Percentiles rank a stretch among this genome's conserved stretches.
These are phyloP conservation scores for Temnothorax nylanderi DNA, from an alignment of 1,140 invertebrate species.

Conservation along the genomic window DNA sequence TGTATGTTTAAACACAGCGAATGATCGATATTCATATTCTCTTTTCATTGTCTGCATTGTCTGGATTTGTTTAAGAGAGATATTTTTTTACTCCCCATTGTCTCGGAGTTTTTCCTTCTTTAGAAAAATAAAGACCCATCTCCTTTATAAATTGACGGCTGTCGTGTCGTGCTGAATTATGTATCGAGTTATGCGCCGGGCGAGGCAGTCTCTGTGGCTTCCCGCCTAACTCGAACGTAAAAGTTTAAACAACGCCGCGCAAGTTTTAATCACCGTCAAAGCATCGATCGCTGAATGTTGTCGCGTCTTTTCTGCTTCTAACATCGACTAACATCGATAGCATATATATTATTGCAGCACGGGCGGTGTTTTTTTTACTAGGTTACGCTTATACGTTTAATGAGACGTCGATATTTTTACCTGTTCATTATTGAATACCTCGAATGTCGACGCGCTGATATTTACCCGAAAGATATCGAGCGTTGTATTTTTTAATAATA, in stretches of 20 bases:
- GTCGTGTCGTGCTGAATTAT: slow-evolving; percentile 27
- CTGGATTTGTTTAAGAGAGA: neutral
- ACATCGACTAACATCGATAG: neutral
- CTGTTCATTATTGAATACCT: neutral
- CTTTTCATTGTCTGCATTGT: neutral
- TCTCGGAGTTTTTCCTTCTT: neutral
- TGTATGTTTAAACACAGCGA: neutral
- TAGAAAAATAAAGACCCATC: neutral
- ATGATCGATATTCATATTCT: neutral
- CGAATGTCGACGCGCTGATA: neutral
- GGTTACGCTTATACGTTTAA: neutral
- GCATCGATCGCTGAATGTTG: slow-evolving; percentile 28
- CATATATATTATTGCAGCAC: neutral
- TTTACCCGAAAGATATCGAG: neutral
- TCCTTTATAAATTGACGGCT: neutral
- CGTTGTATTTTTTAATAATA: neutral
- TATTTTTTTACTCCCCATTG: neutral
- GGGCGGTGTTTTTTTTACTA: neutral
- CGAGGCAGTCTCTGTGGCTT: neutral
- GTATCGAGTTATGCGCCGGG: slow-evolving; percentile 1
- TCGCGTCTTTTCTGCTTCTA: slow-evolving; percentile 8
- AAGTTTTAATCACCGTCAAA: slow-evolving; percentile 39
- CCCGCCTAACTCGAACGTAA: neutral
- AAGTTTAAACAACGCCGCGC: slow-evolving; percentile 41
- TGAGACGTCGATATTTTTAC: neutral